phyloP scores from a whole-genome alignment of 2,888 invertebrate genomes.

The Yponomeuta malinellus region DNA sequence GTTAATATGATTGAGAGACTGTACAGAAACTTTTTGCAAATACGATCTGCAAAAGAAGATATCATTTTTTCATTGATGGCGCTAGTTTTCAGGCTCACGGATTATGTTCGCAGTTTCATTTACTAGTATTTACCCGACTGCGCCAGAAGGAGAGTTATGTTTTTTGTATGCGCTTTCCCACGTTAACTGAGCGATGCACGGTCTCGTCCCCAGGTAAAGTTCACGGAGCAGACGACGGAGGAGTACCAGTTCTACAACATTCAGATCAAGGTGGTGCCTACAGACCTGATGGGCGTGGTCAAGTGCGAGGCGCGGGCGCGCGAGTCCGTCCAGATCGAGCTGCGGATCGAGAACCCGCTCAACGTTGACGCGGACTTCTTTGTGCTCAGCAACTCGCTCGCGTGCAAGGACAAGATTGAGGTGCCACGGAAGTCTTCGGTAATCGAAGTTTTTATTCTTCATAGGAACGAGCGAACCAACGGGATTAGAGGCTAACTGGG shows the following conservation, averaged over 20 bases:
- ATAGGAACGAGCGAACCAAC: no score
- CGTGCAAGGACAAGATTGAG: slow-evolving; percentile 38
- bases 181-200: background rate
- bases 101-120: no score
- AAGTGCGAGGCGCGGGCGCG: slow-evolving; percentile 51
- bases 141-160: background rate
- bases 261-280: slow-evolving; percentile 38
- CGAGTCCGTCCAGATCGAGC: slow-evolving; percentile 47
- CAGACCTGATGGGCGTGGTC: slow-evolving; percentile 50
- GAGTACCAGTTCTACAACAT: slow-evolving; percentile 65
- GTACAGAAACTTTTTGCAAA: no score
- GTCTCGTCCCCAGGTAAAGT: slow-evolving; percentile 43
- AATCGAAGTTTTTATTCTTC: background rate
- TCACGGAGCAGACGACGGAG: slow-evolving; percentile 44
- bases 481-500: no score
- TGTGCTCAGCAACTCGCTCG: slow-evolving; percentile 31
- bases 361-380: slow-evolving; percentile 37
- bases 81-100: no score
- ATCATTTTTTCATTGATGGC: no score
- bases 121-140: background rate
- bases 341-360: slow-evolving; percentile 50
- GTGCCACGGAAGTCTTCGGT: slow-evolving; percentile 57
- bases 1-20: no score
- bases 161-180: background rate
- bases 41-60: no score